phyloP scores from a whole-genome alignment of 2,888 invertebrate species.

The Apotomis betuletana region DNA sequence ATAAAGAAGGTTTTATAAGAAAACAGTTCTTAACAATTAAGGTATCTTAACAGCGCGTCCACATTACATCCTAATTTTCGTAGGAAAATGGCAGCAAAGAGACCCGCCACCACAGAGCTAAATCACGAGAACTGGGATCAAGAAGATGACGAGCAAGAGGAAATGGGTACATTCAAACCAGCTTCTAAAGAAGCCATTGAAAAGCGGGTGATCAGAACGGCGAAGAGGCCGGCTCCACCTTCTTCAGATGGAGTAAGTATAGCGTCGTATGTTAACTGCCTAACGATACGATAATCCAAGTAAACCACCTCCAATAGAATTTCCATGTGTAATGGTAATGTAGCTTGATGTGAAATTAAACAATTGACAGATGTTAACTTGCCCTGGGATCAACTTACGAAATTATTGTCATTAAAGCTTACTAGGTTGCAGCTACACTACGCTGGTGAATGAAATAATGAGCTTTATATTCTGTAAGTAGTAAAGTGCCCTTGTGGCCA shows the following conservation, averaged over 20 bases:
- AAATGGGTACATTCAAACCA: constrained; percentile 88
- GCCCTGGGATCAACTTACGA: background rate
- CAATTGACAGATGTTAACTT: background rate
- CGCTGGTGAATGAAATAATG: no score
- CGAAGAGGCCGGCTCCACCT: constrained; percentile 84
- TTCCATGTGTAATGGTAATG: background rate
- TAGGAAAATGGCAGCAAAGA: constrained; percentile 87
- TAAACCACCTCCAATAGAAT: background rate
- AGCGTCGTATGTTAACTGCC: background rate
- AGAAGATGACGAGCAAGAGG: constrained; percentile 87
- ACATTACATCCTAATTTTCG: background rate
- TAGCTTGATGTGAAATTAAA: background rate
- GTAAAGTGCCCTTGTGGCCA: no score
- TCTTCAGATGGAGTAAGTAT: constrained; percentile 58
- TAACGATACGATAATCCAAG: background rate
- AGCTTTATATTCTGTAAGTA: no score
- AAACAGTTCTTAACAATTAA: no score
- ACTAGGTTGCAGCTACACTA: no score
- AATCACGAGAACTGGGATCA: constrained; percentile 94
- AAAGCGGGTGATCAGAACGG: constrained; percentile 90
- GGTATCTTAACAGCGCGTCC: constrained; percentile 21
- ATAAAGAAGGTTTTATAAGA: no score
- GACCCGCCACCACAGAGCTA: constrained; percentile 88
- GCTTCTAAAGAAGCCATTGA: constrained; percentile 87
- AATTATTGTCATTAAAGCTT: no score